Evolutionary conservation across 2,113 vertebrate species (phyloP).

Genomic region (Pao palembangensis): DNA sequence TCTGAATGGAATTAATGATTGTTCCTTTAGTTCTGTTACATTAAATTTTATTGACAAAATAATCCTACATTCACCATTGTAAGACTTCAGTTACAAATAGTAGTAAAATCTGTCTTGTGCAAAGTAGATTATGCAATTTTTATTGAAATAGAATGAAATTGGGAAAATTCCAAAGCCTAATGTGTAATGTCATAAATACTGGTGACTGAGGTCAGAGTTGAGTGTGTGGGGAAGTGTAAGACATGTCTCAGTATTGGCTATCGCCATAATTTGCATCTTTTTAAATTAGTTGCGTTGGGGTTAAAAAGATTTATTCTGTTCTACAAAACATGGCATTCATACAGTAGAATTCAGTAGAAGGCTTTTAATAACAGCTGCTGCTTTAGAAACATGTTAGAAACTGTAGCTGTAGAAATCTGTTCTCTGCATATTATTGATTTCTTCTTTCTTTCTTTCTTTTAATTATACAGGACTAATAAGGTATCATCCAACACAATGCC

Average conservation of each 20-base stretch:
- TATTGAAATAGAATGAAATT: background rate
- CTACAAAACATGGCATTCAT: too few relatives aligned
- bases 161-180: slow-evolving; percentile 4
- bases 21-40: background rate
- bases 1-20: background rate
- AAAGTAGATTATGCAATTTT: background rate
- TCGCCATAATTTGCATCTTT: too few relatives aligned
- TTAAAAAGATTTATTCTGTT: too few relatives aligned
- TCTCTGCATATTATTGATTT: background rate
- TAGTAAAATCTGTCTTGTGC: slow-evolving; percentile 6
- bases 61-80: background rate
- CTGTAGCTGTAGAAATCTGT: too few relatives aligned
- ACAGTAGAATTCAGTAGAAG: too few relatives aligned
- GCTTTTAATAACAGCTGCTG: too few relatives aligned
- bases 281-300: too few relatives aligned
- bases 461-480: slow-evolving; percentile 49
- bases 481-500: slow-evolving; percentile 66
- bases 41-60: background rate
- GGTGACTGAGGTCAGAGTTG: too few relatives aligned
- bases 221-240: too few relatives aligned
- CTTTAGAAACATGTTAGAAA: too few relatives aligned
- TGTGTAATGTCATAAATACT: too few relatives aligned
- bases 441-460: background rate
- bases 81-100: background rate
- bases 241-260: too few relatives aligned